Evolutionary conservation across 2,888 invertebrate species (phyloP), one percentile per base, ranked within the genome.

Genomic region (Brachyopa scutellaris): DNA sequence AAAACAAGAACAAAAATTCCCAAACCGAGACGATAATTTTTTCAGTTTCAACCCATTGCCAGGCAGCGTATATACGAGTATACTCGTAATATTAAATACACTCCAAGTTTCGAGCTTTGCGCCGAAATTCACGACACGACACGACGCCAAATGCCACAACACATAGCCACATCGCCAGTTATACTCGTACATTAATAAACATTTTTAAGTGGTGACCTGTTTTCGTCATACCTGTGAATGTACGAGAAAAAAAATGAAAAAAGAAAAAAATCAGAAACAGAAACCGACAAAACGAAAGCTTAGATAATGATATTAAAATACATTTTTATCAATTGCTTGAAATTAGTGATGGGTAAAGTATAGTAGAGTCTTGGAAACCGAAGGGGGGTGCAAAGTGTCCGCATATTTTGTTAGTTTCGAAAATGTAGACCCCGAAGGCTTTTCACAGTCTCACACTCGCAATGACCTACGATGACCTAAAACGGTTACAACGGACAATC

Each of bases 201-300:
- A 77, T 82, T 82, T 80, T 82, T 61, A 82, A 82, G 82, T 82
- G 76, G 53, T 77, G 82, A 82, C 70, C 82, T 82, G 82, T 82
- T 82, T 82, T 82, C 77, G 77, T 77, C 70, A 82, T 82, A 82
- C 82, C 82, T 82, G 82, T 70, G 69, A 76, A 69, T 76, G 45
- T 57, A 70, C 53, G 47, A 49, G 9, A 40, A 26, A 11, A 23
- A 45, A 66, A 69, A 49, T 38, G n/a, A 23, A 13, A 23, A 36
- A 57, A 40, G 59, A 67, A 47, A 74, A 47, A 26, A 51, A 61
- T 17, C 26, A 26, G 6, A 45, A 13, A 61, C 15, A 31, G 13
- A 40, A 29, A 17, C 9, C 55, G 42, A 59, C 21, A 38, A 82
- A 82, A 59, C 70, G 57, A 82, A 82, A 76, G 82, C 76, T 76